Percentiles rank a stretch among this genome's conserved stretches.
Evolutionary conservation across 2,113 vertebrate genomes (phyloP).

Genomic region (Eurystomus gularis): DNA sequence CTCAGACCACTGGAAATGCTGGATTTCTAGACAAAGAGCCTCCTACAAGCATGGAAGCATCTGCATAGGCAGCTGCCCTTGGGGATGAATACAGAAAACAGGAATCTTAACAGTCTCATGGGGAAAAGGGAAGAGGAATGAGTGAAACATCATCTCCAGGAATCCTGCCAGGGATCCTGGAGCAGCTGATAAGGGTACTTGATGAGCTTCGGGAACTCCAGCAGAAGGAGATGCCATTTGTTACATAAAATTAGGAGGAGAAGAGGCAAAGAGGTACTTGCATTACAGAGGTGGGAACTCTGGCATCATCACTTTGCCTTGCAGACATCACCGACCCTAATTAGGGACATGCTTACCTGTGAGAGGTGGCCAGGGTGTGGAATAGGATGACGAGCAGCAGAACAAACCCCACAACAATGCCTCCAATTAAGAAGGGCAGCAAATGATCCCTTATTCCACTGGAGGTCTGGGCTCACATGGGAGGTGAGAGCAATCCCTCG

Average conservation of each 20-base stretch:
- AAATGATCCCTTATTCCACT: neutral
- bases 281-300: neutral
- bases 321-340: neutral
- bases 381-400: neutral
- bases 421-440: neutral
- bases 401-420: neutral
- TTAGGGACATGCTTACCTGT: neutral
- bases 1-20: neutral
- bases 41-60: neutral
- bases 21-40: neutral
- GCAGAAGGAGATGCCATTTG: neutral
- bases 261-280: neutral
- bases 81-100: neutral
- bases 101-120: neutral
- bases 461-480: accelerated
- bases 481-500: accelerated
- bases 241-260: neutral
- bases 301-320: neutral
- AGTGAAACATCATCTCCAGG: neutral
- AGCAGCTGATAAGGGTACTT: neutral
- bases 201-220: neutral
- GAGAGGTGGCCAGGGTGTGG: neutral
- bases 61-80: neutral
- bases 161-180: neutral
- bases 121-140: neutral